phyloP scores from a whole-genome alignment of 2,797 vertebrate species.

The Poeciliopsis presidionis region DNA sequence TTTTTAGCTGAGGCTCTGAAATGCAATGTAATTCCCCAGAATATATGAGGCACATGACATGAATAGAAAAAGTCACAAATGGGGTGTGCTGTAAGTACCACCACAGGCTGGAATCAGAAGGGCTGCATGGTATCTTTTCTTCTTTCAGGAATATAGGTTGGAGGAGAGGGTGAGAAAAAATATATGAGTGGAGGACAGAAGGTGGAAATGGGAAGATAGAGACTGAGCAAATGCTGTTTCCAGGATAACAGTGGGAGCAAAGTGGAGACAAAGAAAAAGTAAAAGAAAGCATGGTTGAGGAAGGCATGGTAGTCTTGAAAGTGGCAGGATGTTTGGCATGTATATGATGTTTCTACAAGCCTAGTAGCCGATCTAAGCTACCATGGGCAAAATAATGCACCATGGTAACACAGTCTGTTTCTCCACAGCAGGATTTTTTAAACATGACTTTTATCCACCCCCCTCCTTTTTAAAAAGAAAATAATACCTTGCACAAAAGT shows the following conservation, averaged over 20 bases:
- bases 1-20: constrained; percentile 18
- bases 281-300: constrained; percentile 59
- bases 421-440: constrained; percentile 25
- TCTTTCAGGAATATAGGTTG: constrained; percentile 15
- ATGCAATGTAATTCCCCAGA: constrained; percentile 18
- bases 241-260: constrained; percentile 60
- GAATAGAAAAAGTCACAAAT: constrained; percentile 28
- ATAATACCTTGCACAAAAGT: constrained; percentile 64
- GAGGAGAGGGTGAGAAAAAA: constrained; percentile 32
- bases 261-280: constrained; percentile 44
- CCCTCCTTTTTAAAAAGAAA: constrained; percentile 36
- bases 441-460: constrained; percentile 23
- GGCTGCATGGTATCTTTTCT: constrained; percentile 42
- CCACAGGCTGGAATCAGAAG: constrained; percentile 19
- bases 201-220: constrained; percentile 19
- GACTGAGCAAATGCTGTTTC: constrained; percentile 62
- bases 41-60: constrained; percentile 33
- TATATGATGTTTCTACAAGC: constrained; percentile 41
- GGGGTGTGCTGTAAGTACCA: constrained; percentile 29
- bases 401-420: constrained; percentile 54
- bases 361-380: constrained; percentile 47
- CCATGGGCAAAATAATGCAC: constrained; percentile 63
- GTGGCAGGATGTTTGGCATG: constrained; percentile 49
- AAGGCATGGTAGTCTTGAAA: constrained; percentile 59
- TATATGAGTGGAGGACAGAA: constrained; percentile 11